Conservation (phyloP, 1,140 invertebrate genomes). For the Schlechtendalia chinensis region DNA sequence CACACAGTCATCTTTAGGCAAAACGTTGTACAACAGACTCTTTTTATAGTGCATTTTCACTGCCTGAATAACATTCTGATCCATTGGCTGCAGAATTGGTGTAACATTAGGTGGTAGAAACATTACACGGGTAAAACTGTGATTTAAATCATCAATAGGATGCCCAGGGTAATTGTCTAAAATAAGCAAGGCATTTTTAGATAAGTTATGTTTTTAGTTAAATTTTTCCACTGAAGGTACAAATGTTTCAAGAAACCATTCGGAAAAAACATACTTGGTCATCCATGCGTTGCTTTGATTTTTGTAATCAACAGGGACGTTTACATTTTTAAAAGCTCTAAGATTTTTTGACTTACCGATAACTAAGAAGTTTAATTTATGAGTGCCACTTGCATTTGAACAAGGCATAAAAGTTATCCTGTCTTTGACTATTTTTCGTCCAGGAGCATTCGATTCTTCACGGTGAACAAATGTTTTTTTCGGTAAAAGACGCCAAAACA, state of each 20-base stretch:
- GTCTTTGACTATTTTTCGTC: constrained; percentile 55
- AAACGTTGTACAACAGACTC: too few species aligned
- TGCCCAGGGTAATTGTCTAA: neutral
- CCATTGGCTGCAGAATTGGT: too few species aligned
- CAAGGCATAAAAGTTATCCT: constrained; percentile 56
- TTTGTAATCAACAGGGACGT: constrained; percentile 54
- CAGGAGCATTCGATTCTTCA: constrained; percentile 53
- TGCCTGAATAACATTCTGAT: too few species aligned
- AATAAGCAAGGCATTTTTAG: constrained; percentile 22
- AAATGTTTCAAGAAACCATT: constrained; percentile 3
- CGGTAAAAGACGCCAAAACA: constrained; percentile 50
- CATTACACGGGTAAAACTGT: too few species aligned
- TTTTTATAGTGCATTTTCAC: too few species aligned
- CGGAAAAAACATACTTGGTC: constrained; percentile 52
- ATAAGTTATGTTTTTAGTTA: neutral
- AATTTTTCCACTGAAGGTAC: neutral
- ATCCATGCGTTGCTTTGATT: constrained; percentile 54
- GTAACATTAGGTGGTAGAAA: too few species aligned
- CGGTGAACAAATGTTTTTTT: constrained; percentile 54
- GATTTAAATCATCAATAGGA: constrained; percentile 1
- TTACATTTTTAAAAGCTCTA: constrained; percentile 53
- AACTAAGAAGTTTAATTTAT: constrained; percentile 55
- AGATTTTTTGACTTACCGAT: constrained; percentile 56
- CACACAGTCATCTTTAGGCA: too few species aligned
- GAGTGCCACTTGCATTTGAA: constrained; percentile 55